Base-by-base conservation (phyloP, 2,113 vertebrate genomes). In the Pseudopipra pipra region DNA sequence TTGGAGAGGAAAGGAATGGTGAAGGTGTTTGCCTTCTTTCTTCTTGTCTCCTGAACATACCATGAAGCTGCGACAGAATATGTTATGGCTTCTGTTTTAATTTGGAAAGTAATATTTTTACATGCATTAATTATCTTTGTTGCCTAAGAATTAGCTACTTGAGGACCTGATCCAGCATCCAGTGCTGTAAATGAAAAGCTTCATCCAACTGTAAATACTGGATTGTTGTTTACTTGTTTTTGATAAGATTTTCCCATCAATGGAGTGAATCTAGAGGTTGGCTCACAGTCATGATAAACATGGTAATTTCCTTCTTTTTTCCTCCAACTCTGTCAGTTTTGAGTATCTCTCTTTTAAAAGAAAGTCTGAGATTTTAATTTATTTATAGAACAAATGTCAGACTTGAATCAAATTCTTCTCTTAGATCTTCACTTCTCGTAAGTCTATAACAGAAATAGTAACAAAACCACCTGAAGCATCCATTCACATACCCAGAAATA, bases 401-500 rank as follows among this genome's bases (percentile, higher is more conserved):
- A 35, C 28, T 93, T 82, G 49, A 55, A 93, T 85, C 43, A 27
- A 86, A 93, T 90, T 91, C 67, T 93, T 91, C 73, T 56, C 77
- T 94, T 85, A 79, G 85, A 85, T 95, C 77, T 89, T 93, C 4
- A 47, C 24, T 95, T 94, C 85, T 62, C n/a, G 22, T 80, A 95
- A 94, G 68, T 89, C 93, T 83, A 9, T 77, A 87, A 95, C 55
- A 94, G 77, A 83, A 95, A 35, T 54, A 97, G 85, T 30, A 92
- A 83, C 18, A 41, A 90, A 97, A 87, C 87, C 87, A 96, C 91
- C 95, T 97, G 97, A 97, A 97, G n/a, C 92, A 96, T 96, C 97
- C 95, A 93, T 97, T 97, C 93, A 93, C 85, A 93, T 87, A 87
- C 93, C 85, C 81, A 96, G 96, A 96, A 97, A 97, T 97, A 97